A percentile compares a stretch with the other conserved stretches of the same genome.
Conservation (phyloP, 2,888 invertebrate species). For the Dicroscelio sp. region DNA sequence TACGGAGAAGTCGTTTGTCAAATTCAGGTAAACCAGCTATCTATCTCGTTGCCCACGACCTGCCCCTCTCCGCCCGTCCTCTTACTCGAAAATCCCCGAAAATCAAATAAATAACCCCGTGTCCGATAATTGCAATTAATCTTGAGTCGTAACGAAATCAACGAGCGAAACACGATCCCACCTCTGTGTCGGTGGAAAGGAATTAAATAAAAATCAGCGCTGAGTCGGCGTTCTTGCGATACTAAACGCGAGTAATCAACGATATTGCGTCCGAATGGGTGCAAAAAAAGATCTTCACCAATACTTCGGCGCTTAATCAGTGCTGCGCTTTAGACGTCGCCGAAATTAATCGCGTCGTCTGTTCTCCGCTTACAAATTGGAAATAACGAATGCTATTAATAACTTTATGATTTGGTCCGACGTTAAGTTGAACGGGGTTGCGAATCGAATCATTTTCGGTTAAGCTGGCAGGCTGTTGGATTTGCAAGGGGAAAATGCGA, state of each 20-base stretch:
- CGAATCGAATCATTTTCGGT: too few species aligned
- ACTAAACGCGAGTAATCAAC: constrained; percentile 60
- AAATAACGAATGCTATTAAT: neutral
- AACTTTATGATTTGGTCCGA: neutral
- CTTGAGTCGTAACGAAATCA: neutral
- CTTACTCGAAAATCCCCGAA: too few species aligned
- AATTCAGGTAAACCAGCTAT: too few species aligned
- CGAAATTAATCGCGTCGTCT: constrained; percentile 20
- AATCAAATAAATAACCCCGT: too few species aligned
- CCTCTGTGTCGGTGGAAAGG: neutral
- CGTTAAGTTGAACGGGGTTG: too few species aligned
- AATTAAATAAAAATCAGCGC: constrained; percentile 61
- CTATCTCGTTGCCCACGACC: too few species aligned
- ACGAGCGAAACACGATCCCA: neutral
- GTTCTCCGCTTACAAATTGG: constrained; percentile 13
- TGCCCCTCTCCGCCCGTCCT: too few species aligned
- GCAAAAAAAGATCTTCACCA: constrained; percentile 47
- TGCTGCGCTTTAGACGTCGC: constrained; percentile 10
- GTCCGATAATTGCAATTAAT: too few species aligned
- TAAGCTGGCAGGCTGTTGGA: too few species aligned
- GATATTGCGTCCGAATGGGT: constrained; percentile 45
- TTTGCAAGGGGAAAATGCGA: too few species aligned
- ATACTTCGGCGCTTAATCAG: constrained; percentile 50
- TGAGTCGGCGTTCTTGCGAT: constrained; percentile 57
- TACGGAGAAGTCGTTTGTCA: constrained; percentile 97